Evolutionary conservation across 2,888 invertebrate species (phyloP), one percentile per base, ranked within the genome.

Genomic region (Dyspetes luteomarginatus): DNA sequence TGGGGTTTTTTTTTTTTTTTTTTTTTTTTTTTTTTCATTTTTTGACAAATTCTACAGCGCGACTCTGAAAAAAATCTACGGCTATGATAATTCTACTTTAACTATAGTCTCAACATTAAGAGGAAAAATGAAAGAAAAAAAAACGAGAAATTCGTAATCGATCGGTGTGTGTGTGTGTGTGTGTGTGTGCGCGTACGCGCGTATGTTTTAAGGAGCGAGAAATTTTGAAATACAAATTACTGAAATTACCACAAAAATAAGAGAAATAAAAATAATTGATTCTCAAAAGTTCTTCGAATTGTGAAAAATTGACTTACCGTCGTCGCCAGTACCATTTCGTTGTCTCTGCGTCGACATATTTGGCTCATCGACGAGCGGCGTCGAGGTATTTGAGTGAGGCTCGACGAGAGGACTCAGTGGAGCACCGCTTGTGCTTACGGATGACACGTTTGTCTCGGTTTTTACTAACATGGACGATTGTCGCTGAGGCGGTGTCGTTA

Each of bases 331-430:
- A 58, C 88, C 89, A 72, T 89, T 91, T 72, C 91, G 89, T 76
- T 91, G 91, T 65, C 91, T 87, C 64, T 91, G 90, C 64, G 87
- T 90, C 30, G 88, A 87, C 86, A 92, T 89, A 82, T 89, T 90
- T 0, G 90, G 91, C 89, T 95, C 95, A 89, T 95, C 94, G 65
- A 93, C 94, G 79, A 95, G 92, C 80, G 95, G 94, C 78, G 94
- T 94, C 84, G 95, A 94, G 3, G 94, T 93, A 90, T 94, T 94
- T 77, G 96, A 95, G 93, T 95, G 95, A 58, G 95, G 94, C 91
- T 95, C 95, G 75, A 90, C 88, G 28, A 90, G 88, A 30, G 94
- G 94, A 85, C 94, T 94, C 86, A 94, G 93, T 60, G 94, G 93
- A 71, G 94, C 93, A 77, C 91, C 91, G 22, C 90, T 90, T 43